These are phyloP conservation scores for Rhyacophila evoluta DNA, from an alignment of 2,888 invertebrate genomes.

Conservation along the genomic window DNA sequence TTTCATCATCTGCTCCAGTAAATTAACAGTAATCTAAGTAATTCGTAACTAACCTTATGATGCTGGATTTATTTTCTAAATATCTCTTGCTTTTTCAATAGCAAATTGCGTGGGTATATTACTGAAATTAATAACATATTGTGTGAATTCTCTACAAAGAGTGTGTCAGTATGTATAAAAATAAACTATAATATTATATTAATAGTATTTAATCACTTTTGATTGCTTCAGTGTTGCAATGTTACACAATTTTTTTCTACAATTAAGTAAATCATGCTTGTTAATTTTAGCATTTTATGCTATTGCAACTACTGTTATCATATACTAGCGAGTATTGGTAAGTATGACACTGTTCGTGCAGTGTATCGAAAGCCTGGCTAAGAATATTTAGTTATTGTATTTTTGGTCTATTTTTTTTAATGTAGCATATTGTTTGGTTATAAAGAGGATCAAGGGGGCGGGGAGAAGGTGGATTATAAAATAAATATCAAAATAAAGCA, in stretches of 20 bases:
- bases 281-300: not conserved
- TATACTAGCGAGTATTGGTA: not conserved
- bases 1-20: too few species aligned
- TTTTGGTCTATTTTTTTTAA: not conserved
- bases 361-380: not conserved
- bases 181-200: too few species aligned
- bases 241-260: not conserved
- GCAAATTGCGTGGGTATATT: too few species aligned
- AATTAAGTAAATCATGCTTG: not conserved
- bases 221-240: conserved; percentile 23
- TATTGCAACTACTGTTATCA: not conserved
- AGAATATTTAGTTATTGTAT: not conserved
- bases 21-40: too few species aligned
- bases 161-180: too few species aligned
- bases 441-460: not conserved
- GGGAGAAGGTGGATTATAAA: conserved; percentile 25
- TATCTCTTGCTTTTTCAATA: too few species aligned
- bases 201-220: too few species aligned
- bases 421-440: not conserved
- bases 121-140: too few species aligned
- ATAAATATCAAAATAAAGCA: conserved; percentile 44
- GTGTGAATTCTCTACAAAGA: too few species aligned
- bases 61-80: too few species aligned
- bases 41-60: too few species aligned
- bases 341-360: not conserved